A percentile compares a stretch with the other conserved stretches of the same genome.
phyloP scores from a whole-genome alignment of 2,797 vertebrate genomes.

The Forpus xanthops region DNA sequence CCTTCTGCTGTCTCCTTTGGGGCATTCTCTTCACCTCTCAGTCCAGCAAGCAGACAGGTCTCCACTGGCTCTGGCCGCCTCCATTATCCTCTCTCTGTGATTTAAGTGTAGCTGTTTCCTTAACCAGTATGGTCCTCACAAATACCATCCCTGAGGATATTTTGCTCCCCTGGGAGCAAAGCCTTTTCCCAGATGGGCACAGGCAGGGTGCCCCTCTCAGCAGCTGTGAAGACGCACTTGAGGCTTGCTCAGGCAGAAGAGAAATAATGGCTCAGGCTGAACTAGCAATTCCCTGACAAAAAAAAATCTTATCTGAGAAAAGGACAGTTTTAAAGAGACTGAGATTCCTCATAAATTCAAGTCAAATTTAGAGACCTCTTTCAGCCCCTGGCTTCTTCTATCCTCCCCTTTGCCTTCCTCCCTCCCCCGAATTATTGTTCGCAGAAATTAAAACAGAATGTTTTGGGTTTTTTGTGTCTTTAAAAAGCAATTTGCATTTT shows the following conservation, averaged over 20 bases:
- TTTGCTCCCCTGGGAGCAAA: background rate
- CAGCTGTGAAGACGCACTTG: accelerated
- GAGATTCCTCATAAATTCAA: constrained; percentile 32
- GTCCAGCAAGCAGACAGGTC: background rate
- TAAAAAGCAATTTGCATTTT: constrained; percentile 61
- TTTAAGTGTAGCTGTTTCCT: background rate
- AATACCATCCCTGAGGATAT: background rate
- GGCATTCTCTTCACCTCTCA: background rate
- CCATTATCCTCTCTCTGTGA: background rate
- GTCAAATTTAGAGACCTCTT: constrained; percentile 49
- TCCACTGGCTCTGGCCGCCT: background rate
- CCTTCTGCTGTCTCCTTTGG: background rate
- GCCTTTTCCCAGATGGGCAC: accelerated
- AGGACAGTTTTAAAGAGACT: constrained; percentile 10
- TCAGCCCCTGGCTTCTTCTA: constrained; percentile 38
- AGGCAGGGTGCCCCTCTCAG: background rate
- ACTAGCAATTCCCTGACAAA: background rate
- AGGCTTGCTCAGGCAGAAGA: background rate
- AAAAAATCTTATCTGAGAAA: background rate
- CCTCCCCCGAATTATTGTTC: constrained; percentile 25
- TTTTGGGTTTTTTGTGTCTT: constrained; percentile 47
- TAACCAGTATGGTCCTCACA: background rate
- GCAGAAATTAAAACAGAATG: constrained; percentile 68
- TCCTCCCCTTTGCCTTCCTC: background rate
- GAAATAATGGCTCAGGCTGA: background rate